Percentiles rank a stretch among this genome's conserved stretches.
These are phyloP conservation scores for Anser brachyrhynchus DNA, from an alignment of 2,113 vertebrate genomes.

Conservation along the genomic window DNA sequence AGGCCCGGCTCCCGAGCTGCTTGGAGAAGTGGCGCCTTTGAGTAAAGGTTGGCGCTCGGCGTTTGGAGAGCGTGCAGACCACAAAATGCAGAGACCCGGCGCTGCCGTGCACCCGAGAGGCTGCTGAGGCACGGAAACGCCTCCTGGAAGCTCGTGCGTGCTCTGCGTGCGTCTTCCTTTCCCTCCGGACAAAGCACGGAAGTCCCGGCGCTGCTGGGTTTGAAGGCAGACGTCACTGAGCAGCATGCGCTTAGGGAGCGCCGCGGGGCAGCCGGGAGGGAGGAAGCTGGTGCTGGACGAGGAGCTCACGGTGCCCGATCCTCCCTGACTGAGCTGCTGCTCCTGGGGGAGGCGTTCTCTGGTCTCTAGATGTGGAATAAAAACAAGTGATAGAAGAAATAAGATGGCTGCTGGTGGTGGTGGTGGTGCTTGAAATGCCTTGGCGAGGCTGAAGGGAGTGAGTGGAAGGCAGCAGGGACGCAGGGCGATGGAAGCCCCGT, in stretches of 20 bases:
- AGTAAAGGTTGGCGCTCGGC: not conserved
- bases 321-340: not conserved
- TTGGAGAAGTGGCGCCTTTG: accelerated
- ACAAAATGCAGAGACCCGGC: not conserved
- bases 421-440: not conserved
- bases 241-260: not conserved
- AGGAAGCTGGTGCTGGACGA: not conserved
- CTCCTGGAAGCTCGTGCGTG: not conserved
- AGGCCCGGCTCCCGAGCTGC: not conserved
- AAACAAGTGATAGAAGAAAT: not conserved
- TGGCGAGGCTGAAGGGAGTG: not conserved
- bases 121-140: not conserved
- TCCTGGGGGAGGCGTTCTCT: not conserved
- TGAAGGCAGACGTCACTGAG: not conserved
- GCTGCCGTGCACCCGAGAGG: not conserved
- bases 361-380: accelerated
- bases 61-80: accelerated
- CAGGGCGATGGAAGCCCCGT: not conserved
- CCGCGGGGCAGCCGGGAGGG: not conserved
- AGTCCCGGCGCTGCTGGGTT: not conserved
- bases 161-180: not conserved
- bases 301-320: accelerated
- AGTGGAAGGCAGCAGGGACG: not conserved
- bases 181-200: conserved; percentile 39
- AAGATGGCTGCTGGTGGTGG: accelerated